Percentiles rank a stretch among this genome's conserved stretches.
Conservation (phyloP, 2,888 invertebrate species). For the Aphodius granarius region DNA sequence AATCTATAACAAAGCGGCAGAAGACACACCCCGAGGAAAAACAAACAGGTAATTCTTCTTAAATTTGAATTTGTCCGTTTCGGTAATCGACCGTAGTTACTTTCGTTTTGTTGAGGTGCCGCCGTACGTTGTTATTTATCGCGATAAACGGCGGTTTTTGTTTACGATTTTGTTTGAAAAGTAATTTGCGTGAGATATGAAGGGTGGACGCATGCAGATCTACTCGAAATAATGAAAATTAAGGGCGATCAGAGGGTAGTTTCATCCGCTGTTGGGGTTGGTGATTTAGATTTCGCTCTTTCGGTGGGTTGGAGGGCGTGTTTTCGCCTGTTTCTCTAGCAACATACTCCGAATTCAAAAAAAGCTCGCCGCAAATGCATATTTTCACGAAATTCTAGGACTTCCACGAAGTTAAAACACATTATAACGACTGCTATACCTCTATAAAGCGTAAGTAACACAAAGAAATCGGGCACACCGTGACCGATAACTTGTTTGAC, state of each 20-base stretch:
- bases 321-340: conserved; percentile 9
- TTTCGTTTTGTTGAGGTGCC: neutral
- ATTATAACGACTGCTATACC: neutral
- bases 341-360: conserved; percentile 15
- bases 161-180: neutral
- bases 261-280: neutral
- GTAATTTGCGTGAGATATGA: neutral
- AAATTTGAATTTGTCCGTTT: neutral
- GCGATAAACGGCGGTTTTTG: neutral
- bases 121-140: neutral
- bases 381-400: neutral
- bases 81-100: neutral
- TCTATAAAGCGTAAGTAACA: neutral
- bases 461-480: neutral
- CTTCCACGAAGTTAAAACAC: neutral
- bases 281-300: neutral
- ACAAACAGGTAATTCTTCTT: neutral
- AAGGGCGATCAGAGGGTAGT: neutral
- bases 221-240: neutral
- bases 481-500: neutral
- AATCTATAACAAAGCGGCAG: neutral
- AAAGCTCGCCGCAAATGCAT: neutral
- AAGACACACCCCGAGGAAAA: neutral
- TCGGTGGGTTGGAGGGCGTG: neutral
- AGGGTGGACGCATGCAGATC: neutral